Base-by-base conservation (phyloP, 2,888 invertebrate genomes). In the Coenonympha arcania region DNA sequence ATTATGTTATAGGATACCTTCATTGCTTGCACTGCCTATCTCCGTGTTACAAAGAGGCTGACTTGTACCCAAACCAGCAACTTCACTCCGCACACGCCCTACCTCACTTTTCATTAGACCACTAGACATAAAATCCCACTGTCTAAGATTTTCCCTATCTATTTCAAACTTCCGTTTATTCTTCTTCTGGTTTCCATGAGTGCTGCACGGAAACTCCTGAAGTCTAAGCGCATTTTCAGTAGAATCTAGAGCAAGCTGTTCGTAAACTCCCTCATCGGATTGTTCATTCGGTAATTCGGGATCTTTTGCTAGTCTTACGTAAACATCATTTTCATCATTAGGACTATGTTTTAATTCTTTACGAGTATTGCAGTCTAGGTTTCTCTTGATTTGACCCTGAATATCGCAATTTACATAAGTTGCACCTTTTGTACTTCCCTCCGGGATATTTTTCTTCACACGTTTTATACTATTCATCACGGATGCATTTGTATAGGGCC, bases 51-150 rank as follows among this genome's bases (percentile, higher is more conserved):
- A 72, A 58, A 73, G 69, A 68, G 73, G 71, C 60, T 74, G 76
- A 60, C 74, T 73, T 65, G 66, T 63, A 65, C 73, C 76, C 69
- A 63, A 69, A 69, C 73, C 71, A 64, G 68, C 69, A 61, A 73
- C 76, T 60, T 60, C 61, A 61, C 79, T 77, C 74, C 79, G 77
- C 78, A 79, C 81, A 67, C 78, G 73, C 62, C 77, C 76, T 63
- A 62, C 64, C 54, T 72, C 75, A 59, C 71, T 73, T 64, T 83
- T 90, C 89, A 91, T 89, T 63, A 92, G 86, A 58, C 90, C 94
- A 87, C 94, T 94, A 53, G 95, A 95, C 91, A 95, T 90, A 65
- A 94, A 89, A 82, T 95, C 95, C 95, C 95, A 95, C 70, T 95
- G 95, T 45, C 95, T 89, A 63, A 95, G 88, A 62, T 93, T 94